Conservation (phyloP, 2,888 invertebrate genomes). For the Yponomeuta malinellus region DNA sequence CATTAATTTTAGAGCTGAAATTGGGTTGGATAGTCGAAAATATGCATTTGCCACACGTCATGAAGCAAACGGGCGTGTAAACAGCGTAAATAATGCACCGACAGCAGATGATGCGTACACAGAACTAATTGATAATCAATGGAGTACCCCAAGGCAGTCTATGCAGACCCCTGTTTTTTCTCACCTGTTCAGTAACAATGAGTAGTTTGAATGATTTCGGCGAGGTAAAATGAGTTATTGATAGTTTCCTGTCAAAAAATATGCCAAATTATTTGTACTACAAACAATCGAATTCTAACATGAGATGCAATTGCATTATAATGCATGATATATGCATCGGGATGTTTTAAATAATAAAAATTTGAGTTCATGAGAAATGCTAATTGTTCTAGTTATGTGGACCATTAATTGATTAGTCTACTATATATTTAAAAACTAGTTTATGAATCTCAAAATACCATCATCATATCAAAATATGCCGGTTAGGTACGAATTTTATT, state of each 20-base stretch:
- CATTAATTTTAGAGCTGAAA: slow-evolving; percentile 31
- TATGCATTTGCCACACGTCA: slow-evolving; percentile 50
- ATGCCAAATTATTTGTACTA: background rate
- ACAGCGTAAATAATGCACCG: slow-evolving; percentile 68
- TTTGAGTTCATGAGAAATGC: no score
- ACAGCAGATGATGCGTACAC: slow-evolving; percentile 64
- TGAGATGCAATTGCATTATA: background rate
- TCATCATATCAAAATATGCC: no score
- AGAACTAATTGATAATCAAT: slow-evolving; percentile 75
- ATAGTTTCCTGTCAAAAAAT: background rate
- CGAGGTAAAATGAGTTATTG: background rate
- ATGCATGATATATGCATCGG: no score
- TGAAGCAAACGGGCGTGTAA: slow-evolving; percentile 63
- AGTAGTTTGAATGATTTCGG: background rate
- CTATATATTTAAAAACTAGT: no score
- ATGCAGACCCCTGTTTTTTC: slow-evolving; percentile 45
- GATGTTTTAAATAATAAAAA: no score
- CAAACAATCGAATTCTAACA: background rate
- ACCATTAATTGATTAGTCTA: no score
- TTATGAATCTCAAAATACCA: no score
- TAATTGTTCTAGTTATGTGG: no score
- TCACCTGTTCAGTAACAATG: slow-evolving; percentile 37
- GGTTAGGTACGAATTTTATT: no score
- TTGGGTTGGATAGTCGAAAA: slow-evolving; percentile 26
- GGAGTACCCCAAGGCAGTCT: slow-evolving; percentile 46